Percentiles rank a stretch among this genome's conserved stretches.
phyloP scores from a whole-genome alignment of 2,888 invertebrate species.

The Aleiodes leptofemur region DNA sequence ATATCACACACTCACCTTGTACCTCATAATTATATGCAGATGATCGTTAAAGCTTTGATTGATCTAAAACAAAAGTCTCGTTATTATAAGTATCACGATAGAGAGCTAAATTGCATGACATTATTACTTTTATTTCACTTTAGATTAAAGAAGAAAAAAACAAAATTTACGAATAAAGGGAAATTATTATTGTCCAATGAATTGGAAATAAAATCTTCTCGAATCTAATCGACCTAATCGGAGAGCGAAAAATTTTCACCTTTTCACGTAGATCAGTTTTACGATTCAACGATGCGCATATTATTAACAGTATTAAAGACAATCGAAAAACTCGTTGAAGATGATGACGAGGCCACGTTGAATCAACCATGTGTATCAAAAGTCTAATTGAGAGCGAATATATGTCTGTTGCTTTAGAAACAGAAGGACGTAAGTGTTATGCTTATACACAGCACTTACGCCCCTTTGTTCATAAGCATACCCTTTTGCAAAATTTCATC shows the following conservation, averaged over 20 bases:
- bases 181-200: slow-evolving; percentile 8
- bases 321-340: not conserved
- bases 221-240: not conserved
- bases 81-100: slow-evolving; percentile 1
- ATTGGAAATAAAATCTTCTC: not conserved
- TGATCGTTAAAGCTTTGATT: not conserved
- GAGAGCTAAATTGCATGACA: not conserved
- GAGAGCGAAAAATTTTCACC: not conserved
- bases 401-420: not conserved
- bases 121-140: not conserved
- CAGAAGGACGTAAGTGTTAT: too few relatives aligned
- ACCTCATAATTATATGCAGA: slow-evolving; percentile 29
- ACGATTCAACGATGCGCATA: slow-evolving; percentile 15
- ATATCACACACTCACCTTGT: slow-evolving; percentile 41
- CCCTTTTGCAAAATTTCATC: too few relatives aligned
- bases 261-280: not conserved
- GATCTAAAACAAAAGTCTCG: not conserved
- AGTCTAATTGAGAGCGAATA: slow-evolving; percentile 12
- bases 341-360: slow-evolving; percentile 14
- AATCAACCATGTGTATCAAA: slow-evolving; percentile 11
- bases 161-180: not conserved
- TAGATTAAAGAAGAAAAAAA: too few relatives aligned
- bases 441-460: too few relatives aligned
- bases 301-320: not conserved
- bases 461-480: too few relatives aligned